phyloP scores from a whole-genome alignment of 2,888 invertebrate genomes.

The Criorhina ranunculi region DNA sequence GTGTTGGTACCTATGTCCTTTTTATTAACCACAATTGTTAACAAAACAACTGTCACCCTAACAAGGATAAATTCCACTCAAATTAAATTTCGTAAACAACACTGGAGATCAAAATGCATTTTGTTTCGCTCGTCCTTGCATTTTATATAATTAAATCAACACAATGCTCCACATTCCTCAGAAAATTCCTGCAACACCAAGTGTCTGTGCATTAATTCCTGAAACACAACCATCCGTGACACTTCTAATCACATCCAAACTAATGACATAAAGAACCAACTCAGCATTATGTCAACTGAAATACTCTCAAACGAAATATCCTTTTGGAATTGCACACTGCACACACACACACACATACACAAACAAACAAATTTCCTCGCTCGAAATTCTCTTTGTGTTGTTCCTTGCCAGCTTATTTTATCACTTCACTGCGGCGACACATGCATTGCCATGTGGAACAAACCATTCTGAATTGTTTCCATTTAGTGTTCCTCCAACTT shows the following conservation, averaged over 20 bases:
- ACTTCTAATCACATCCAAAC: conserved; percentile 71
- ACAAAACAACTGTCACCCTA: too few relatives aligned
- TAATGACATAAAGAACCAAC: conserved; percentile 70
- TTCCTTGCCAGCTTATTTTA: conserved; percentile 58
- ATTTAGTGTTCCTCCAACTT: conserved; percentile 43
- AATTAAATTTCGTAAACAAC: not conserved
- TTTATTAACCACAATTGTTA: too few relatives aligned
- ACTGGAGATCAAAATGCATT: not conserved
- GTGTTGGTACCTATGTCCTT: too few relatives aligned
- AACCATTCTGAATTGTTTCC: conserved; percentile 62
- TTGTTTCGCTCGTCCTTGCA: not conserved
- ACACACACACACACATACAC: not conserved
- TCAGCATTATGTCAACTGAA: conserved; percentile 67
- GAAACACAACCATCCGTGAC: conserved; percentile 50
- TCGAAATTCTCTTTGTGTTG: conserved; percentile 55
- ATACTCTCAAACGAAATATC: conserved; percentile 53
- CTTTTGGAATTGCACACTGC: conserved; percentile 31
- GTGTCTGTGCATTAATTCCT: conserved; percentile 38
- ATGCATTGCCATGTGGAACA: conserved; percentile 63
- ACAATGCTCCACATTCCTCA: not conserved
- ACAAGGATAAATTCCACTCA: not conserved
- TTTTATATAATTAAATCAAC: conserved; percentile 1
- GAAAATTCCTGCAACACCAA: conserved; percentile 15
- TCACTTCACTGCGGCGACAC: conserved; percentile 48
- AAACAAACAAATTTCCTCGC: conserved; percentile 13